These are phyloP conservation scores for Coracias cyanogaster DNA, from an alignment of 2,797 vertebrate species.

Conservation along the genomic window DNA sequence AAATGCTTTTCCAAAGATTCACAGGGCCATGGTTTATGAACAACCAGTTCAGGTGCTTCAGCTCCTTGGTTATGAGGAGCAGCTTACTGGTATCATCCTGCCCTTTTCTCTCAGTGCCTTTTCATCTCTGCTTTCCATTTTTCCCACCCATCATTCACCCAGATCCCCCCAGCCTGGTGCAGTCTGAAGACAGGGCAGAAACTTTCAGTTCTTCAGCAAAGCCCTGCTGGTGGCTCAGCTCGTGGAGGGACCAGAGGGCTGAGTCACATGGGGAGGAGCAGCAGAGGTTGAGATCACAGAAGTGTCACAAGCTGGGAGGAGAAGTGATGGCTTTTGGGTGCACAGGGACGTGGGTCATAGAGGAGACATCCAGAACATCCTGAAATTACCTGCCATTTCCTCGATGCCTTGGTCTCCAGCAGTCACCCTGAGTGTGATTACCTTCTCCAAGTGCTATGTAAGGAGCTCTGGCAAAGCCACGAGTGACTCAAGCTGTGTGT, in stretches of 20 bases:
- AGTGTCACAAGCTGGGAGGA: not conserved
- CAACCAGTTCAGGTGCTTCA: not conserved
- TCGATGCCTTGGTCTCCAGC: not conserved
- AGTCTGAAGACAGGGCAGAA: not conserved
- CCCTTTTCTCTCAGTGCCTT: not conserved
- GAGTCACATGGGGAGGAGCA: not conserved
- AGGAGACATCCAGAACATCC: not conserved
- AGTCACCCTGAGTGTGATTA: not conserved
- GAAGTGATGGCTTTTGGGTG: not conserved
- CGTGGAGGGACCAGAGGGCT: not conserved
- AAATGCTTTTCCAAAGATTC: not conserved
- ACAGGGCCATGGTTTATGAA: not conserved
- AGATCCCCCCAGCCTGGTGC: fast-evolving
- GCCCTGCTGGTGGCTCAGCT: not conserved
- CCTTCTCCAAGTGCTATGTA: not conserved
- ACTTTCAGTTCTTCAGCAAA: not conserved
- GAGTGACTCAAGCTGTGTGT: not conserved
- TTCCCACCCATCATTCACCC: not conserved
- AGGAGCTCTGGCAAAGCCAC: not conserved
- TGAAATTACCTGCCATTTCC: not conserved
- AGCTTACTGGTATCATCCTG: not conserved
- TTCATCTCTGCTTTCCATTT: not conserved
- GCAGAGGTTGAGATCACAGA: not conserved
- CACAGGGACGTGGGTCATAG: not conserved
- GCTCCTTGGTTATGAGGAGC: not conserved